Base-by-base conservation (phyloP, 2,888 invertebrate genomes). In the Chironomus tentans region DNA sequence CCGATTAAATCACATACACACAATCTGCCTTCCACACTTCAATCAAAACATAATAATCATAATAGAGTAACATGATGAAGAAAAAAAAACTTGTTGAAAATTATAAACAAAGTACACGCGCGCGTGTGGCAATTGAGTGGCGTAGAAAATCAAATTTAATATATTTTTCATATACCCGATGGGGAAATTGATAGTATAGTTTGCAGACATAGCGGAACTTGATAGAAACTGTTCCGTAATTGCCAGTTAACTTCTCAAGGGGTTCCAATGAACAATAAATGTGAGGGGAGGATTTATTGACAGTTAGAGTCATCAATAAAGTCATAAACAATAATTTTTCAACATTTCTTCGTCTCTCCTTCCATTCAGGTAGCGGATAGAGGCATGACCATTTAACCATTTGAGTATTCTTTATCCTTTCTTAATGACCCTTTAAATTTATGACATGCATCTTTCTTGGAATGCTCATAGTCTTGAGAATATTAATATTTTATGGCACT, bases 131-230 rank as follows among this genome's bases (percentile, higher is more conserved):
- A 71, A 24, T 65, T 65, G 24, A 65, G 65, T 65, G 65, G 18
- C 56, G 56, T 56, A 56, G 65, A 65, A 65, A 65, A 65, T 65
- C 65, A 65, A 65, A 65, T 65, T 65, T 65, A 65, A 65, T 65
- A 65, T 65, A 24, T 18, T 65, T 21, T 65, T n/a, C n/a, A n/a
- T n/a, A n/a, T n/a, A n/a, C 4, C 4, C 38, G 65, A 65, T 65
- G 21, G 56, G 56, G 71, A 71, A 71, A 56, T 50, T 71, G 71
- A 48, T 70, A 48, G 12, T 13, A 47, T 56, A 28, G 56, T 61
- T 71, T 71, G 18, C 69, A 68, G 28, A 68, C 68, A 46, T 71
- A 24, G 71, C 24, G 48, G 71, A 71, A 71, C 71, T 71, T 70
- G 18, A 15, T 15, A 70, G 46, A 38, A 38, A 38, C 22, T 7